Conservation (phyloP, 2,797 vertebrate genomes). For the Sylvia borin region DNA sequence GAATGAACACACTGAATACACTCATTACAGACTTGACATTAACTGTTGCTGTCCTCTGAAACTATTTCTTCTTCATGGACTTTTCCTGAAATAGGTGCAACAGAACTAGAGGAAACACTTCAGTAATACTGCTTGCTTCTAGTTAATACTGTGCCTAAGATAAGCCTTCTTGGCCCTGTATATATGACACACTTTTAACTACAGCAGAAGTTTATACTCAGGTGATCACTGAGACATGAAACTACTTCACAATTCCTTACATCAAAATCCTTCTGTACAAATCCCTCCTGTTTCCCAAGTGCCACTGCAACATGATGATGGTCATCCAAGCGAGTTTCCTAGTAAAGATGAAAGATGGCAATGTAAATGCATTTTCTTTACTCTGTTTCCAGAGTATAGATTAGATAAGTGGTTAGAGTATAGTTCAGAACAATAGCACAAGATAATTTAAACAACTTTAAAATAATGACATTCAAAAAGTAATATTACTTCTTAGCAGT, state of each 20-base stretch:
- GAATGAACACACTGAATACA: not conserved
- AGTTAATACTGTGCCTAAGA: not conserved
- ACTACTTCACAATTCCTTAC: constrained; percentile 62
- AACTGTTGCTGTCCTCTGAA: not conserved
- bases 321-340: constrained; percentile 90
- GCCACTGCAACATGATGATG: constrained; percentile 92
- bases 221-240: not conserved
- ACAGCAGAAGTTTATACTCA: not conserved
- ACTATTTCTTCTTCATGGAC: not conserved
- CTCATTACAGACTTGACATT: not conserved
- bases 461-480: not conserved
- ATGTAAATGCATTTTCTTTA: not conserved
- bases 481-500: not conserved
- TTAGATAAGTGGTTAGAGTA: not conserved
- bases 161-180: not conserved
- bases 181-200: not conserved
- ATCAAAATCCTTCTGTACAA: constrained; percentile 40
- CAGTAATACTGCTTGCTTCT: not conserved
- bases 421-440: not conserved
- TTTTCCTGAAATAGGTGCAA: not conserved
- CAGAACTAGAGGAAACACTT: not conserved
- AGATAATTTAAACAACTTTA: not conserved
- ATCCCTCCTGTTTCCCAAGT: constrained; percentile 75
- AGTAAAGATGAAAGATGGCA: constrained; percentile 24
- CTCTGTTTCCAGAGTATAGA: not conserved